Conservation (phyloP, 2,113 vertebrate species). For the Rhynchomys soricoides region DNA sequence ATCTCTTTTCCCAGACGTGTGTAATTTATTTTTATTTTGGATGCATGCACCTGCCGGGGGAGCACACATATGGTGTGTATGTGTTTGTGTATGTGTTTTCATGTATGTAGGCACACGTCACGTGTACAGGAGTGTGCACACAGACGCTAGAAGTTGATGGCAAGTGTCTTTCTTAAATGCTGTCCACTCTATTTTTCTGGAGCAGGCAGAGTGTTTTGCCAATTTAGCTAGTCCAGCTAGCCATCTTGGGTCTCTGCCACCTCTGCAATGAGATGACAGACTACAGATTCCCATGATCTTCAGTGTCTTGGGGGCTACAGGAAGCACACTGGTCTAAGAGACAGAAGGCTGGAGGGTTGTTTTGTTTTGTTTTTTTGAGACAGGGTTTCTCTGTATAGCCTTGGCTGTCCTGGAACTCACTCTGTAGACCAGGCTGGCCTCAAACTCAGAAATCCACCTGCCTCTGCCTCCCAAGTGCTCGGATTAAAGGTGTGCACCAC, state of each 20-base stretch:
- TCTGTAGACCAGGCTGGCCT: too few species aligned
- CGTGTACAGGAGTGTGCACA: background rate
- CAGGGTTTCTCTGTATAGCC: too few species aligned
- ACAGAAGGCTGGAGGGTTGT: too few species aligned
- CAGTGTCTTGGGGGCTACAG: too few species aligned
- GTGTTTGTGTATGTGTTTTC: background rate
- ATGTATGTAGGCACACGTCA: background rate
- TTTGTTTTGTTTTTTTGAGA: too few species aligned
- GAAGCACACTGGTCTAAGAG: background rate
- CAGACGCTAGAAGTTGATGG: background rate
- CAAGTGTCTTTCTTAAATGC: background rate
- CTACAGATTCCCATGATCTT: slow-evolving; percentile 3
- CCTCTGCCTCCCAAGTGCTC: too few species aligned
- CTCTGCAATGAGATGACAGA: background rate
- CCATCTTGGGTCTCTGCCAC: background rate
- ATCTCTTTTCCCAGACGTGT: background rate
- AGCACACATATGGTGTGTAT: background rate
- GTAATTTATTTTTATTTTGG: background rate
- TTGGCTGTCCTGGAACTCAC: too few species aligned
- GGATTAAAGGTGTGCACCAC: too few species aligned
- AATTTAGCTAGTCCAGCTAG: too few species aligned
- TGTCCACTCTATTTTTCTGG: background rate
- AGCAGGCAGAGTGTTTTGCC: too few species aligned
- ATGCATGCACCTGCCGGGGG: background rate
- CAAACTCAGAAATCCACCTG: too few species aligned